Evolutionary conservation across 2,113 vertebrate genomes (phyloP), one percentile per base, ranked within the genome.

Genomic region (Nematolebias whitei): DNA sequence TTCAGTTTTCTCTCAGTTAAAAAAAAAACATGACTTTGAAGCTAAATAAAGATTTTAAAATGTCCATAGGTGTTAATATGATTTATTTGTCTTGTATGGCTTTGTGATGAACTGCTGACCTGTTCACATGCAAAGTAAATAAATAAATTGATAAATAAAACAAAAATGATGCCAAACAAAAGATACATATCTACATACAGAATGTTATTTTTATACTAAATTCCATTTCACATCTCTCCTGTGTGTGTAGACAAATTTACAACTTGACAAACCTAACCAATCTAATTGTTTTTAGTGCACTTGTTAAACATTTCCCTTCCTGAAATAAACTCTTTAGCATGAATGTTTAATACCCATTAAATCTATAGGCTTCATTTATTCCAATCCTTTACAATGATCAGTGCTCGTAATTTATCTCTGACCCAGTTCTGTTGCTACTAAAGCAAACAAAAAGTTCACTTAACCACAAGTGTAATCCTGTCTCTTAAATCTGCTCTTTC

Each of bases 401-500:
- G 54, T 61, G 18, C 48, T 80, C 51, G 54, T 50, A 68, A 55
- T 75, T 63, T 47, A 56, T 59, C 24, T 53, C 39, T 76, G 74
- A 80, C 71, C 77, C 55, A 80, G 29, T 76, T 76, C 58, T 68
- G 9, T 61, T 66, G 38, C 56, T 48, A 51, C 35, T 51, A 44
- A 48, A 54, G 60, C 45, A 78, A 73, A 56, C 55, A 55, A 55
- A 18, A 68, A 41, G 60, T 63, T 39, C 15, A 50, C 43, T 61
- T 53, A 57, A 60, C 57, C 48, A 57, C 54, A 60, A 44, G 32
- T 70, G 47, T 65, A 77, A 79, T 70, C 67, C 65, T 71, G 50
- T 41, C 59, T 54, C 38, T 58, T 53, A 73, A 67, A 77, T 71
- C 76, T 75, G 24, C 65, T 60, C 26, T 63, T 57, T 16, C n/a